Conservation (phyloP, 64 coral and sea anemone genomes). For the Stylophora pistillata region DNA sequence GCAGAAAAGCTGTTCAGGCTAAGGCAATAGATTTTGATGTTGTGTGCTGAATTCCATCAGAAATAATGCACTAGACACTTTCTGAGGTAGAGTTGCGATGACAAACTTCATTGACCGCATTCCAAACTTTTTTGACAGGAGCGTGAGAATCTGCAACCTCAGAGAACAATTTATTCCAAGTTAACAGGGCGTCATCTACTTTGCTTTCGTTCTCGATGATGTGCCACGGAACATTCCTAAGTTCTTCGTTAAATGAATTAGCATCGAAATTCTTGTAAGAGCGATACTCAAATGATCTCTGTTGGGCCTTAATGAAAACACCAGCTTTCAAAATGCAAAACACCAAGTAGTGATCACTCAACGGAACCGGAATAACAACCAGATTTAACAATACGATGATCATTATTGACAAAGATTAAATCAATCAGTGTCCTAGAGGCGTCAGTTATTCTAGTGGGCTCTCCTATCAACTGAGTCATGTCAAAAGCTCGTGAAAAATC, state of each 20-base stretch:
- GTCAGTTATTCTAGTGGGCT: too few species aligned
- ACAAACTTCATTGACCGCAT: conserved; percentile 58
- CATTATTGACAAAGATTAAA: conserved; percentile 40
- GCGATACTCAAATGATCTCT: too few species aligned
- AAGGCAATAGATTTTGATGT: conserved; percentile 38
- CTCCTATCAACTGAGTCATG: background rate
- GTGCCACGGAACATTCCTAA: conserved; percentile 33
- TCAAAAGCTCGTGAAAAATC: conserved; percentile 53
- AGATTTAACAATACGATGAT: conserved; percentile 1
- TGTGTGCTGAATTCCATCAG: conserved; percentile 51
- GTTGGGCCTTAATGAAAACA: too few species aligned
- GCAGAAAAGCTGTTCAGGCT: conserved; percentile 53
- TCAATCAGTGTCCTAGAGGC: background rate
- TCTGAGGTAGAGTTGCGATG: conserved; percentile 43
- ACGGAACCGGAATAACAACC: conserved; percentile 10
- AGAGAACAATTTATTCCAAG: too few species aligned
- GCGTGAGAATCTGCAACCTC: too few species aligned
- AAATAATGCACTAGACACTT: conserved; percentile 42
- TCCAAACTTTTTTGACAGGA: conserved; percentile 49
- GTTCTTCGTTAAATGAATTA: conserved; percentile 28
- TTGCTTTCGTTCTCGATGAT: conserved; percentile 24
- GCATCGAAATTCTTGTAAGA: conserved; percentile 58
- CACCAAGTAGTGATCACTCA: conserved; percentile 46
- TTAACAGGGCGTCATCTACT: too few species aligned
- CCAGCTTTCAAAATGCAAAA: too few species aligned